Evolutionary conservation across 2,113 vertebrate genomes (phyloP).

Genomic region (Arenaria interpres): DNA sequence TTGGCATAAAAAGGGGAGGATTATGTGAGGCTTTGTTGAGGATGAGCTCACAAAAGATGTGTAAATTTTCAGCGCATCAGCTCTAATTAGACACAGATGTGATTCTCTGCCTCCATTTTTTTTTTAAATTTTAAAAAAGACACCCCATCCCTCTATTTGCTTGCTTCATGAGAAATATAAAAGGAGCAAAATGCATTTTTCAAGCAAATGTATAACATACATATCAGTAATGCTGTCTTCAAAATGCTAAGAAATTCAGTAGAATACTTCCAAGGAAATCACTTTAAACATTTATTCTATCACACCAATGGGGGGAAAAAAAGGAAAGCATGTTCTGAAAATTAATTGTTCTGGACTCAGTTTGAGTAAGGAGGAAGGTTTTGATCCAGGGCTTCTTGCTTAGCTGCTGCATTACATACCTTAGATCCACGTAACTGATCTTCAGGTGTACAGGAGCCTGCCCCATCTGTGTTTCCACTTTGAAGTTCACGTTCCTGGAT

Average conservation of each 20-base stretch:
- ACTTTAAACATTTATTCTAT: neutral
- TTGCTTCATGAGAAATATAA: neutral
- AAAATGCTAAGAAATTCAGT: neutral
- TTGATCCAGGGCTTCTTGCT: neutral
- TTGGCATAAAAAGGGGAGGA: neutral
- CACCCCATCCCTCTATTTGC: neutral
- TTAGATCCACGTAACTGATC: neutral
- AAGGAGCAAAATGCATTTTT: neutral
- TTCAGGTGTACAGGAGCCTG: neutral
- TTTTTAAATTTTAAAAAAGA: neutral
- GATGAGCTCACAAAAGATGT: slow-evolving; percentile 9
- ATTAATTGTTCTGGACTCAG: neutral
- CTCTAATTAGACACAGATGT: neutral
- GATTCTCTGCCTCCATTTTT: neutral
- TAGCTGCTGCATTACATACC: neutral
- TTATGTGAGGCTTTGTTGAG: slow-evolving; percentile 5
- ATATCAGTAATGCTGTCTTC: neutral
- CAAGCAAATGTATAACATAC: neutral
- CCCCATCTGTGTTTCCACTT: neutral
- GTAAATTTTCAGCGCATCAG: slow-evolving; percentile 1
- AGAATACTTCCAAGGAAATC: neutral
- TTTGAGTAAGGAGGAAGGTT: neutral
- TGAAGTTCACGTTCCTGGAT: neutral
- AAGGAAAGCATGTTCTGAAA: neutral
- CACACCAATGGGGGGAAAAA: neutral